Base-by-base conservation (phyloP, 2,797 vertebrate genomes). In the Poliocrania exsul region DNA sequence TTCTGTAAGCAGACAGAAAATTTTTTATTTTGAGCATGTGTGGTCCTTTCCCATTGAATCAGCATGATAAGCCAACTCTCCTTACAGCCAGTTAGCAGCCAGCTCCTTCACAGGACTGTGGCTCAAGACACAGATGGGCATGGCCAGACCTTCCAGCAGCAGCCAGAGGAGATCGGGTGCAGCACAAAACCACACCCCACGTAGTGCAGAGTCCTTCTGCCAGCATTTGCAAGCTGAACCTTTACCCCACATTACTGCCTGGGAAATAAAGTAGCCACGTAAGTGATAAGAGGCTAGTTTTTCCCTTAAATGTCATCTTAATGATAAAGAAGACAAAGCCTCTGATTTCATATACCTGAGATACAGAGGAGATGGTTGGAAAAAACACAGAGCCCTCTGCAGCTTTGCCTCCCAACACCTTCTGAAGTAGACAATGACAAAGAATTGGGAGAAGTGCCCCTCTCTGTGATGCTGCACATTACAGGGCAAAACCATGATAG, bases 221-320 rank as follows among this genome's bases (percentile, higher is more conserved):
- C 6, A 0, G 10, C 8, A 4, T 21, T 19, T 1, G 1, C 11
- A 50, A 47, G 25, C 16, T 80, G 92, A 93, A 88, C 92, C 92
- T 96, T 88, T 53, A 93, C 92, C 95, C 82, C 66, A 54, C 15
- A 2, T 57, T 86, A 81, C 44, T 72, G 58, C 73, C 69, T 50
- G 81, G n/a, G 64, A 94, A 86, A 56, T 66, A 72, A 92, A 86
- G 70, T 13, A 84, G 79, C 40, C 74, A 72, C 70, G 29, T 50
- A 79, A 84, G 19, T 33, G 92, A 91, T 70, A 91, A 93, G 66
- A 64, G n/a, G 49, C 23, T 90, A 13, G 10, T 73, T 86, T 78
- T 91, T 56, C 2, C 44, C 90, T 69, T 67, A 92, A 69, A 81
- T 83, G 50, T 53, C 35, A 24, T 53, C 35, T 28, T 49, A 33